Percentiles rank a stretch among this genome's conserved stretches.
These are phyloP conservation scores for Phanerotoma sp. DNA, from an alignment of 2,888 invertebrate genomes.

Conservation along the genomic window DNA sequence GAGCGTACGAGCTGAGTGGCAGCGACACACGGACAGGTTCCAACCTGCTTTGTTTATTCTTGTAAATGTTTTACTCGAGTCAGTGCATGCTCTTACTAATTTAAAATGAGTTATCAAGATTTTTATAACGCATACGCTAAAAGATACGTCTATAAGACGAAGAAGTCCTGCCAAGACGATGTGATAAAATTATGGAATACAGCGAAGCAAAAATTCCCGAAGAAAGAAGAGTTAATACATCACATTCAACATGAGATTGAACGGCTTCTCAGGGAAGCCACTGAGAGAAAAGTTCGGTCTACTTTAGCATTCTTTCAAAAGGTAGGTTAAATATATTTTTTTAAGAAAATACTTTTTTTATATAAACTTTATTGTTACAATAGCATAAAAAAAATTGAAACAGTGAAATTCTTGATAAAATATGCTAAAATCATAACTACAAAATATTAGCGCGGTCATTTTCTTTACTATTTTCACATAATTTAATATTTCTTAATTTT, in stretches of 20 bases:
- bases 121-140: conserved; percentile 25
- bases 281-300: conserved; percentile 30
- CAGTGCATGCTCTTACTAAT: conserved; percentile 1
- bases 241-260: conserved; percentile 35
- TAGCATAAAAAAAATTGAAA: not conserved
- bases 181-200: conserved; percentile 16
- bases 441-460: conserved; percentile 8
- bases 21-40: not conserved
- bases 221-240: conserved; percentile 33
- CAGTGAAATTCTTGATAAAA: not conserved
- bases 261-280: conserved; percentile 32
- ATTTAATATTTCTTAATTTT: conserved; percentile 13
- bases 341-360: conserved; percentile 2
- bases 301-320: conserved; percentile 33
- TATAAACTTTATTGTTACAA: conserved; percentile 12
- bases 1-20: not conserved
- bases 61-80: conserved; percentile 5
- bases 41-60: not conserved
- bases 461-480: conserved; percentile 8
- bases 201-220: conserved; percentile 35
- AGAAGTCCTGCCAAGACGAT: conserved; percentile 32
- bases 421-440: conserved; percentile 4
- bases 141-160: conserved; percentile 32
- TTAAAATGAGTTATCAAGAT: conserved; percentile 27
- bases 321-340: conserved; percentile 25